Evolutionary conservation across 2,888 invertebrate genomes (phyloP), one percentile per base, ranked within the genome.

Genomic region (Steinernema carpocapsae): DNA sequence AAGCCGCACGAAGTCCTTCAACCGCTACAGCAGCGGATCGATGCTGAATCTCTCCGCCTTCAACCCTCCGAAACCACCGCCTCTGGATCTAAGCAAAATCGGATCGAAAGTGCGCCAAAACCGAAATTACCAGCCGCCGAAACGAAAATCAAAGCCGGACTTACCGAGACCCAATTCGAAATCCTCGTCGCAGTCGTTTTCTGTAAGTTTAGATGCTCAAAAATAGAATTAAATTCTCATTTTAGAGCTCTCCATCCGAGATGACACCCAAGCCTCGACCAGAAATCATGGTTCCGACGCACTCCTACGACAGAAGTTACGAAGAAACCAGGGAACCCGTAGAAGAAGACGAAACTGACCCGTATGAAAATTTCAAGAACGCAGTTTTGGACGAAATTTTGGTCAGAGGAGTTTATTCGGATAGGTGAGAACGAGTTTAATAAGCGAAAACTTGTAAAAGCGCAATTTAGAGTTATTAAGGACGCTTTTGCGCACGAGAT

Each of bases 401-500:
- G 17, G 64, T 64, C 64, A 64, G 64, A 64, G 64, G 64, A 1
- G 64, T 64, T 17, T 64, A 64, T n/a, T 64, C 64, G 3, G 64
- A 64, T n/a, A 29, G 64, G 64, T 52, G 22, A 12, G 10, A 3
- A 22, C 12, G 52, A 12, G 12, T 6, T 17, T 17, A 4, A n/a
- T n/a, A n/a, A n/a, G n/a, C n/a, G n/a, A n/a, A 52, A 24, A 22
- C 24, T 22, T 2, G 22, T 12, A 2, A 22, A 1, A 22, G 24
- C 37, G 37, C 3, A 37, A 10, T 52, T 52, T 12, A 52, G 52
- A 22, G 64, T 64, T 4, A 64, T 64, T 12, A 64, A 64, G 19
- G 64, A 64, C 32, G 64, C 64, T 6, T 64, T 64, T 17, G 64
- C 64, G 10, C 64, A 64, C 64, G 64, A 64, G 64, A 64, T 64